These are phyloP conservation scores for Python bivittatus DNA, from an alignment of 2,113 vertebrate genomes.

Conservation along the genomic window DNA sequence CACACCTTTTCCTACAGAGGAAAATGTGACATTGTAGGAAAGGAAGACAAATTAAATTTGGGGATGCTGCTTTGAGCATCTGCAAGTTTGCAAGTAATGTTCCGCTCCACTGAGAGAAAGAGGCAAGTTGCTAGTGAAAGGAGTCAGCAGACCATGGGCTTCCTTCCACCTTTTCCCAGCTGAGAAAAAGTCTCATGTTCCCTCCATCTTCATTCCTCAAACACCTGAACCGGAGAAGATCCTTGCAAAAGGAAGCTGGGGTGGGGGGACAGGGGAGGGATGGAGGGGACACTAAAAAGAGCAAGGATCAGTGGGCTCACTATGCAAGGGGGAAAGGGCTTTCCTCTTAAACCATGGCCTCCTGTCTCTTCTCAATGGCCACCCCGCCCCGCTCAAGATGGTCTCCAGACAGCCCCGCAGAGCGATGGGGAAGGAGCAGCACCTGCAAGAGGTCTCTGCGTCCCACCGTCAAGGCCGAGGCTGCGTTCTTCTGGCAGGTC, in stretches of 20 bases:
- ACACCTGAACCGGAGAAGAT: not conserved
- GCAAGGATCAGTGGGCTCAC: not conserved
- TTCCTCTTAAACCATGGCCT: not conserved
- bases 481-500: conserved; percentile 93
- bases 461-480: conserved; percentile 85
- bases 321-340: too few relatives aligned
- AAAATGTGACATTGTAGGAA: not conserved
- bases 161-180: not conserved
- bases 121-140: not conserved
- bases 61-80: not conserved
- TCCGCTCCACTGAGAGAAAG: not conserved
- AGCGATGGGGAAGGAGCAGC: not conserved
- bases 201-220: not conserved
- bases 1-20: too few relatives aligned
- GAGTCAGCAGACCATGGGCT: not conserved
- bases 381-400: not conserved
- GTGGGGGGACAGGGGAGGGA: not conserved
- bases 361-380: not conserved
- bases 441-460: conserved; percentile 96
- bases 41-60: too few relatives aligned
- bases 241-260: not conserved
- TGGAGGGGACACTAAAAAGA: not conserved
- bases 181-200: not conserved
- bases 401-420: not conserved
- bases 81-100: not conserved